Conservation (phyloP, 1,140 invertebrate species). For the Diachasmimorpha longicaudata region DNA sequence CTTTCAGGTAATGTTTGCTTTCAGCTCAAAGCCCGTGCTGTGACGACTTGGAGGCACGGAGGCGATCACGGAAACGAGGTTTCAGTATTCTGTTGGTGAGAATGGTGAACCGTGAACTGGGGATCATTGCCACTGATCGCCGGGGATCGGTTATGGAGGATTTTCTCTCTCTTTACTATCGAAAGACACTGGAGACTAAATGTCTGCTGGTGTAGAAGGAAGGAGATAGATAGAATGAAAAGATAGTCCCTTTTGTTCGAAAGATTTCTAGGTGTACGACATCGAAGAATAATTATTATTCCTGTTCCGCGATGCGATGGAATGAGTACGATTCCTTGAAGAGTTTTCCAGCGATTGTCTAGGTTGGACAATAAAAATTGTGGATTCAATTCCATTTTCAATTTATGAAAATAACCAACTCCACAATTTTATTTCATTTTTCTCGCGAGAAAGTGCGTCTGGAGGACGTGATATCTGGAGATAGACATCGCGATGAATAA, state of each 20-base stretch:
- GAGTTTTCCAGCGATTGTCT: too few species aligned
- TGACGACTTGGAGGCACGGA: slow-evolving; percentile 72
- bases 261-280: too few species aligned
- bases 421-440: neutral
- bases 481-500: neutral
- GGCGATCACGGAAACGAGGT: slow-evolving; percentile 73
- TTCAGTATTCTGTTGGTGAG: slow-evolving; percentile 78
- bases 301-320: too few species aligned
- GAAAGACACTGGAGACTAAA: neutral
- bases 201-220: neutral
- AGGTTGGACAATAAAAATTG: too few species aligned
- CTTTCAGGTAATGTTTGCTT: slow-evolving; percentile 54
- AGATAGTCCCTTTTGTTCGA: too few species aligned
- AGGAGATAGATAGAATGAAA: too few species aligned
- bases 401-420: neutral
- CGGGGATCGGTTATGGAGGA: slow-evolving; percentile 39
- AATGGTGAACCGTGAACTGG: slow-evolving; percentile 50
- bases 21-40: slow-evolving; percentile 74
- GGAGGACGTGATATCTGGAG: neutral
- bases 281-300: too few species aligned
- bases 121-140: slow-evolving; percentile 38
- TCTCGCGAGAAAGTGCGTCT: neutral
- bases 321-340: too few species aligned
- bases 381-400: too few species aligned
- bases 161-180: neutral